Evolutionary conservation across 2,888 invertebrate species (phyloP).

Genomic region (Empis stercorea): DNA sequence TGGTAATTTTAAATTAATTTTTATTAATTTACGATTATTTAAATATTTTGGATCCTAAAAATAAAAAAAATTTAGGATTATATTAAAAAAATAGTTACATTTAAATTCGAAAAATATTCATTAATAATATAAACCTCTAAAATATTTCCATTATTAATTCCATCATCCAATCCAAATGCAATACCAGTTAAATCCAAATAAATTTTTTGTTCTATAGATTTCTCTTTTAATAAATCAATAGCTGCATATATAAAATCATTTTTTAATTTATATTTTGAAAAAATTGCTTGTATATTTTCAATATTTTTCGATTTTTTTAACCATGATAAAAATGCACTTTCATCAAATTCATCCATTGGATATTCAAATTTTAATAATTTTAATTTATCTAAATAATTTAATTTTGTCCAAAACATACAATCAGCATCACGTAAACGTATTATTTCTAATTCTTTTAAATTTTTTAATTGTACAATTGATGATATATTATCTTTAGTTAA

Average conservation of each 20-base stretch:
- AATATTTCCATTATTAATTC: too few species aligned
- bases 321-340: background rate
- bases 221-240: background rate
- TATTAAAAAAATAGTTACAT: too few species aligned
- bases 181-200: too few species aligned
- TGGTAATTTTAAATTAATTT: background rate
- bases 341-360: background rate
- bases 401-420: background rate
- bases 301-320: background rate
- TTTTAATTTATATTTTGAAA: background rate
- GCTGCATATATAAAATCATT: background rate
- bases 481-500: background rate
- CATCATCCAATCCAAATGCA: too few species aligned
- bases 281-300: background rate
- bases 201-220: background rate
- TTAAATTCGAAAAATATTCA: too few species aligned
- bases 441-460: slow-evolving; percentile 1
- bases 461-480: background rate
- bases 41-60: background rate
- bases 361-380: background rate
- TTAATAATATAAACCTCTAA: too few species aligned
- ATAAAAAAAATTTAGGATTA: background rate
- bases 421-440: background rate
- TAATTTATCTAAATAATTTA: background rate
- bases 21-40: background rate